These are phyloP conservation scores for Saguinus midas DNA, from an alignment of 2,113 vertebrate genomes.

Conservation along the genomic window DNA sequence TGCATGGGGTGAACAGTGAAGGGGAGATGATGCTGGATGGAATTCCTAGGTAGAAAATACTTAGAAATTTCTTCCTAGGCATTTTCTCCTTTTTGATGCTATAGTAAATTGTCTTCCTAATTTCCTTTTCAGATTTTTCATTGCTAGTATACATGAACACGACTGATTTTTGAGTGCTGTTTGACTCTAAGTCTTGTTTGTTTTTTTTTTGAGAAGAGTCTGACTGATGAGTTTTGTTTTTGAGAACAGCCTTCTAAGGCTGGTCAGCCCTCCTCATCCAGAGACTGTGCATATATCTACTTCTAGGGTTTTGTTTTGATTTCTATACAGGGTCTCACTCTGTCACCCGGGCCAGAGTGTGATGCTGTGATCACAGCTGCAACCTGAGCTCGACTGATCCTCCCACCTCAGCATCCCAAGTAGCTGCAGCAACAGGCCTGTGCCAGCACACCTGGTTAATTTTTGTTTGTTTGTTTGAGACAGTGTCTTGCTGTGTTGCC, in stretches of 20 bases:
- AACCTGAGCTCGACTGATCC: no score
- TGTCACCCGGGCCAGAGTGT: no score
- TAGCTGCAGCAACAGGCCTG: no score
- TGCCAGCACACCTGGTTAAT: no score
- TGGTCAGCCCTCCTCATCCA: not conserved
- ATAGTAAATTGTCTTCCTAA: not conserved
- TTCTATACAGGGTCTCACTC: no score
- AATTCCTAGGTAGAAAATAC: not conserved
- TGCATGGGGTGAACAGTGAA: not conserved
- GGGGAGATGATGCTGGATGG: not conserved
- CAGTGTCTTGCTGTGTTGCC: no score
- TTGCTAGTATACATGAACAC: not conserved
- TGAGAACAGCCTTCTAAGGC: no score
- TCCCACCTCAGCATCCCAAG: no score
- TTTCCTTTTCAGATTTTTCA: not conserved
- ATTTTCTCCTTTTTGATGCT: not conserved
- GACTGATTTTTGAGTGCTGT: not conserved
- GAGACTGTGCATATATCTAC: not conserved
- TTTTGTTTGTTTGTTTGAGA: no score
- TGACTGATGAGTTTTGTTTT: not conserved
- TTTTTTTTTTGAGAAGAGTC: not conserved
- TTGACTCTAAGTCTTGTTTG: not conserved
- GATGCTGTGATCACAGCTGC: no score
- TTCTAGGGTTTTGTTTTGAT: not conserved
- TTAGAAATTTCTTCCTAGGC: not conserved